phyloP scores from a whole-genome alignment of 1,140 invertebrate genomes.

The Zophobas atratus region DNA sequence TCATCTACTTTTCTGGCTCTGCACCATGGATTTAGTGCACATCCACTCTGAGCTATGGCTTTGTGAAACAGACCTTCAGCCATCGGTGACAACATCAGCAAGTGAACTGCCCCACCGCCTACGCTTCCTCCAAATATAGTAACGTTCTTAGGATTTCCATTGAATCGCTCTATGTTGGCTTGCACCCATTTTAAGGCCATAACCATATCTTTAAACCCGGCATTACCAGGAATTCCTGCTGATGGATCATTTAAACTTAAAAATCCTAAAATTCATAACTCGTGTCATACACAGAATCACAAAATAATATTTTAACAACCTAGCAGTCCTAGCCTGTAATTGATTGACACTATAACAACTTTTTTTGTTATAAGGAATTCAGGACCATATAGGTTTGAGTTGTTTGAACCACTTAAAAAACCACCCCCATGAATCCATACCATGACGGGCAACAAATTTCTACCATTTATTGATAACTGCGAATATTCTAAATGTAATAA shows the following conservation, averaged over 20 bases:
- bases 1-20: conserved; percentile 62
- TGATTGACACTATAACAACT: conserved; percentile 70
- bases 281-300: too few relatives aligned
- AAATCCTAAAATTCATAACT: conserved; percentile 47
- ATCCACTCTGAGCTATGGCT: conserved; percentile 78
- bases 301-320: conserved; percentile 59
- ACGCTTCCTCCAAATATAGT: conserved; percentile 70
- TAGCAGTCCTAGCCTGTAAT: conserved; percentile 70
- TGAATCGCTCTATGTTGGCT: conserved; percentile 69
- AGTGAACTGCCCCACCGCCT: conserved; percentile 65
- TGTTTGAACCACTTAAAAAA: conserved; percentile 73
- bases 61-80: conserved; percentile 73
- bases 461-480: background rate
- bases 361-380: conserved; percentile 77
- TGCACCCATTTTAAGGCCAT: conserved; percentile 73
- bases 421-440: conserved; percentile 80
- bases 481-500: background rate
- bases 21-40: conserved; percentile 68
- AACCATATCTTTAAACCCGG: conserved; percentile 75
- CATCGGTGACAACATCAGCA: conserved; percentile 54
- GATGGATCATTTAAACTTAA: conserved; percentile 61
- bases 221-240: conserved; percentile 71
- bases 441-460: conserved; percentile 71
- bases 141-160: conserved; percentile 67
- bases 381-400: conserved; percentile 71